Evolutionary conservation across 2,888 invertebrate genomes (phyloP).

Genomic region (Rhodophaea formosa): DNA sequence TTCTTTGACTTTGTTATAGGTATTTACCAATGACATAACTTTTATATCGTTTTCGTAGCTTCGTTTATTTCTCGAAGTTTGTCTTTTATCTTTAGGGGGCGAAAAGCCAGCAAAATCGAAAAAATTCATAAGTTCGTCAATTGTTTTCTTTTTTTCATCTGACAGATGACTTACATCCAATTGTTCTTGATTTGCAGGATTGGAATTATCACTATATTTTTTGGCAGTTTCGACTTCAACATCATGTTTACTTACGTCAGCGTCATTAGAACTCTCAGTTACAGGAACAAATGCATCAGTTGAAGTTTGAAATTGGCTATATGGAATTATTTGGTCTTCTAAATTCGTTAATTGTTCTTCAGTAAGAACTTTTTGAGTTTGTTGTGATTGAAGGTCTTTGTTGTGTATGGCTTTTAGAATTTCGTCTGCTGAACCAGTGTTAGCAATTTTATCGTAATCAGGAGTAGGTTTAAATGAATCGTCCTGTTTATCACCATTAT

Average conservation of each 20-base stretch:
- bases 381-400: conserved; percentile 49
- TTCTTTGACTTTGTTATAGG: conserved; percentile 50
- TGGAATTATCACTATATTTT: conserved; percentile 34
- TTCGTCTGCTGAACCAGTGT: conserved; percentile 55
- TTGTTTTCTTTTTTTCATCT: conserved; percentile 63
- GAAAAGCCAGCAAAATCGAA: conserved; percentile 59
- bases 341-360: conserved; percentile 57
- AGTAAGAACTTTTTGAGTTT: conserved; percentile 47
- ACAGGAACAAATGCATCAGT: conserved; percentile 21
- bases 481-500: conserved; percentile 9
- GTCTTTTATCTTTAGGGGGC: conserved; percentile 36
- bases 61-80: conserved; percentile 46
- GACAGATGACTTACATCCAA: conserved; percentile 35
- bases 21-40: conserved; percentile 47
- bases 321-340: conserved; percentile 68
- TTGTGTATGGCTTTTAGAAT: conserved; percentile 54
- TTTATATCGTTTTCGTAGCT: conserved; percentile 55
- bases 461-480: conserved; percentile 31
- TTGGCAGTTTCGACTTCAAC: conserved; percentile 36
- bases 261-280: conserved; percentile 24
- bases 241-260: conserved; percentile 34
- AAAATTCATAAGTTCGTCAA: conserved; percentile 68
- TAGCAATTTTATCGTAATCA: conserved; percentile 42
- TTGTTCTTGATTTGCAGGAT: conserved; percentile 25
- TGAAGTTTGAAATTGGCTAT: conserved; percentile 32